Conservation (phyloP, 2,797 vertebrate species). For the Microctenopoma steveboyesi region DNA sequence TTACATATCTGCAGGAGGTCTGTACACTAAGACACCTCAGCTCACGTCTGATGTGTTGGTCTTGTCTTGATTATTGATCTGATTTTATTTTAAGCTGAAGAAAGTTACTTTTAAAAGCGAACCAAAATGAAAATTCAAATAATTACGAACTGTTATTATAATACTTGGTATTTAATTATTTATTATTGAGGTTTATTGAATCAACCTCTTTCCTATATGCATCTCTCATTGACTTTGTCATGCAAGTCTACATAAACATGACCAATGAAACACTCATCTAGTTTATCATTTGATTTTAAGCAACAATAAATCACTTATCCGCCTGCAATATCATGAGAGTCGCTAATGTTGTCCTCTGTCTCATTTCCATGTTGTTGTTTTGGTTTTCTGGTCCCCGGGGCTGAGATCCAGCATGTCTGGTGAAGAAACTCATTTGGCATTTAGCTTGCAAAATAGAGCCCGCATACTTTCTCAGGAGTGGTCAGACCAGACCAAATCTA, state of each 20-base stretch:
- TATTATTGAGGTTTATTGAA: no score
- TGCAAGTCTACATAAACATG: conserved; percentile 27
- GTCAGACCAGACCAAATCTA: conserved; percentile 19
- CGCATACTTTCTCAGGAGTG: neutral
- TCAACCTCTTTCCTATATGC: conserved; percentile 10
- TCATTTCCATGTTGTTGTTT: neutral
- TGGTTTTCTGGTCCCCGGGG: neutral
- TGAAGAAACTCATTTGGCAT: neutral
- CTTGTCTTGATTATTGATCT: neutral
- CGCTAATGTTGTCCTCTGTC: neutral
- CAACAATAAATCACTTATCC: conserved; percentile 9
- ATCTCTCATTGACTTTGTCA: conserved; percentile 51
- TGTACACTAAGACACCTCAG: conserved; percentile 22
- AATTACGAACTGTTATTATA: neutral
- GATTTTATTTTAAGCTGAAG: neutral
- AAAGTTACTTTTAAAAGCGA: neutral
- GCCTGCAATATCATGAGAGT: conserved; percentile 4
- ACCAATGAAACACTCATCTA: conserved; percentile 19
- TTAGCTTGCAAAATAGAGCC: neutral
- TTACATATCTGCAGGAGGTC: conserved; percentile 41
- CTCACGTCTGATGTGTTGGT: conserved; percentile 9
- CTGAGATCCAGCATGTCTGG: neutral
- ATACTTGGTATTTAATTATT: neutral
- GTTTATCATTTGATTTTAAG: conserved; percentile 21
- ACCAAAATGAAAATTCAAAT: neutral